Percentiles rank a stretch among this genome's conserved stretches.
phyloP scores from a whole-genome alignment of 2,888 invertebrate genomes.

The Pelosia muscerda region DNA sequence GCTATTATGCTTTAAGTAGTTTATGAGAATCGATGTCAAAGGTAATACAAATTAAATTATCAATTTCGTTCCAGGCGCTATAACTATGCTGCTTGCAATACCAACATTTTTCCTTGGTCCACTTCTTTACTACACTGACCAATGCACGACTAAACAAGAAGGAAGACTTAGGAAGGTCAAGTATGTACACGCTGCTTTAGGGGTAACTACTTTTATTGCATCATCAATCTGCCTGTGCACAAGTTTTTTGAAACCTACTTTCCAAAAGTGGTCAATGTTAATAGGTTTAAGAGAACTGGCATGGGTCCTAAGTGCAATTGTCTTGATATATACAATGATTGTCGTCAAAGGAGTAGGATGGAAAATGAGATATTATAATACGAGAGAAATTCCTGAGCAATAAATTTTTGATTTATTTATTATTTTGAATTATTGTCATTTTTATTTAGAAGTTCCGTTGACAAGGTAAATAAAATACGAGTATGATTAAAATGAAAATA shows the following conservation, averaged over 20 bases:
- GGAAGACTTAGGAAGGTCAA: neutral
- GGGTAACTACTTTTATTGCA: constrained; percentile 1
- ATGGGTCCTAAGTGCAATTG: neutral
- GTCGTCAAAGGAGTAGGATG: neutral
- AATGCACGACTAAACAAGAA: neutral
- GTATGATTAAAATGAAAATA: too few species aligned
- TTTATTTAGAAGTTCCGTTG: neutral
- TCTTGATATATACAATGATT: neutral
- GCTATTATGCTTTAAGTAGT: too few species aligned
- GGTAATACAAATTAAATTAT: neutral
- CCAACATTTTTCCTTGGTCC: constrained; percentile 10
- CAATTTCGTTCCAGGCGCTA: neutral
- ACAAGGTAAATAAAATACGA: neutral
- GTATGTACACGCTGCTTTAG: neutral
- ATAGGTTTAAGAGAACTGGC: constrained; percentile 3
- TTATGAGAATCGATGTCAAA: too few species aligned
- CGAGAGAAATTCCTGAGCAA: neutral
- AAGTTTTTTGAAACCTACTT: constrained; percentile 43
- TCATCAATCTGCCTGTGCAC: constrained; percentile 60
- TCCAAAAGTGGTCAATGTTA: constrained; percentile 5
- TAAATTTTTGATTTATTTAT: neutral
- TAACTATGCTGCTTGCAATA: neutral
- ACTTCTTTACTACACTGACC: constrained; percentile 1
- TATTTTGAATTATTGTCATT: neutral
- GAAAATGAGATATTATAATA: constrained; percentile 8